These are phyloP conservation scores for Cryptomyrus ogoouensis DNA, from an alignment of 2,113 vertebrate species.

Conservation along the genomic window DNA sequence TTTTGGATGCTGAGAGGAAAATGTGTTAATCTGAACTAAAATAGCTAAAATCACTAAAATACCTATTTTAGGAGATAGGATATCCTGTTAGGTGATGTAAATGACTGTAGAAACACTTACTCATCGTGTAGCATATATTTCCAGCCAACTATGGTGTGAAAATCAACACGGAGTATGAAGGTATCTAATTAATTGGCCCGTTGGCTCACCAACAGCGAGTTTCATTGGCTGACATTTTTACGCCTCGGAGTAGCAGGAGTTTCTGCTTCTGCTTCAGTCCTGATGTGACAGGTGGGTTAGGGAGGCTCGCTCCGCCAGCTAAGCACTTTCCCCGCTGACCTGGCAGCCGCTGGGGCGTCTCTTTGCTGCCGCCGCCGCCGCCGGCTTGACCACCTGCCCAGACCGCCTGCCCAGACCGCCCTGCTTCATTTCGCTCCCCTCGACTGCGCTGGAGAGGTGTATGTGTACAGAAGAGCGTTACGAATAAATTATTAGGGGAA, in stretches of 20 bases:
- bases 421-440: slow-evolving; percentile 24
- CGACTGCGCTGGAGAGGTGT: neutral
- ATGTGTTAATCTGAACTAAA: neutral
- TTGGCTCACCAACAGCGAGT: neutral
- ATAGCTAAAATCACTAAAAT: neutral
- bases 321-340: slow-evolving; percentile 19
- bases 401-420: slow-evolving; percentile 26
- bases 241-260: no score
- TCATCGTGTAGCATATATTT: neutral
- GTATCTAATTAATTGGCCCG: neutral
- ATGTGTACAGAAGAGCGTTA: slow-evolving; percentile 18
- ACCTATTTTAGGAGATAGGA: neutral
- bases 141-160: neutral
- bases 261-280: no score
- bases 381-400: slow-evolving; percentile 31
- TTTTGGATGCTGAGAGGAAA: neutral
- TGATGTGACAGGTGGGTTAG: slow-evolving; percentile 8
- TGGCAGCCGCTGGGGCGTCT: slow-evolving; percentile 11
- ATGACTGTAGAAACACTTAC: neutral
- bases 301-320: neutral
- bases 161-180: neutral
- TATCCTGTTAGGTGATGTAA: neutral
- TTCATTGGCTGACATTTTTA: neutral
- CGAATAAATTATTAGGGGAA: slow-evolving; percentile 39
- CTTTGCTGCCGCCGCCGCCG: slow-evolving; percentile 6